These are phyloP conservation scores for Harpagifer antarcticus DNA, from an alignment of 2,797 vertebrate species.

Conservation along the genomic window DNA sequence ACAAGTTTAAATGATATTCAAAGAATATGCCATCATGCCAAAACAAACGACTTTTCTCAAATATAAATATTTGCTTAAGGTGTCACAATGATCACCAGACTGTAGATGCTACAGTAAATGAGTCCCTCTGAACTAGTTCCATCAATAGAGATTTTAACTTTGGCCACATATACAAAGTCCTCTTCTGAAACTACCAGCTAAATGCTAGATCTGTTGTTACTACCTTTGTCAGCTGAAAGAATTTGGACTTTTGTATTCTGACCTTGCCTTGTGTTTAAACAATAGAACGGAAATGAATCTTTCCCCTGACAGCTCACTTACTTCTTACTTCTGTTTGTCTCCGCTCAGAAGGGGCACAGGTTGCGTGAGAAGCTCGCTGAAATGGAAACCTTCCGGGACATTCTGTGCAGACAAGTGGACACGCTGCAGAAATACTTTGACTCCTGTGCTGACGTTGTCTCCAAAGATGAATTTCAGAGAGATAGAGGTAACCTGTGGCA, in stretches of 20 bases:
- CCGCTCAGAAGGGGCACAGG: slow-evolving; percentile 93
- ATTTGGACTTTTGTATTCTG: not conserved
- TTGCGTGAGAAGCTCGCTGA: slow-evolving; percentile 96
- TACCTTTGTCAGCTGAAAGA: not conserved
- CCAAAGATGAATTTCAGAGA: slow-evolving; percentile 95
- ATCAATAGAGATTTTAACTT: not conserved
- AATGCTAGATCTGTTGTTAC: not conserved
- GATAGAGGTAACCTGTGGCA: slow-evolving; percentile 89
- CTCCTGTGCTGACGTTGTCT: slow-evolving; percentile 92
- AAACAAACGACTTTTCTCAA: too few species aligned
- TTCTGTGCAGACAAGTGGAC: slow-evolving; percentile 97
- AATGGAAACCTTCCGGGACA: slow-evolving; percentile 99
- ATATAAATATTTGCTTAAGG: too few species aligned
- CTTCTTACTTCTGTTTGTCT: slow-evolving; percentile 15
- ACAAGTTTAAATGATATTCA: too few species aligned
- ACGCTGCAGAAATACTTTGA: slow-evolving; percentile 97
- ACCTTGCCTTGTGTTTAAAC: not conserved
- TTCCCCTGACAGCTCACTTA: not conserved
- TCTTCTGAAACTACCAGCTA: not conserved
- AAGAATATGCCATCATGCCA: too few species aligned
- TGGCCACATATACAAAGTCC: not conserved
- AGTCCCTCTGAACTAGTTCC: not conserved
- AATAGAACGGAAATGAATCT: not conserved
- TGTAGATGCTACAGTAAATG: too few species aligned
- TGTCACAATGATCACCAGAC: not conserved